Evolutionary conservation across 2,888 invertebrate genomes (phyloP).

Genomic region (Minunthozetes semirufus): DNA sequence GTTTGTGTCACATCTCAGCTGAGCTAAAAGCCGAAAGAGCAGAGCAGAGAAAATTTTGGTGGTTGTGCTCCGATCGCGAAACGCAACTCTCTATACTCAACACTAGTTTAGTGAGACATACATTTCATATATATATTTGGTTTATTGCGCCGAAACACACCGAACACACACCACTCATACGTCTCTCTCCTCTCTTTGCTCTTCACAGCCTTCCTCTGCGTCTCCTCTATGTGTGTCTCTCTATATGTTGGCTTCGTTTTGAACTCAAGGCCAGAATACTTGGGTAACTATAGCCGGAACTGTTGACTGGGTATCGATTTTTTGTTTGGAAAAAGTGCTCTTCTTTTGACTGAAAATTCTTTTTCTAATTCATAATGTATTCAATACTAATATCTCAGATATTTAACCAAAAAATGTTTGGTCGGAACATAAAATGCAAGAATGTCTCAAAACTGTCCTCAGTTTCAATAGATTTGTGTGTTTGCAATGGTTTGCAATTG

Average conservation of each 20-base stretch:
- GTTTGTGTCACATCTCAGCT: conserved; percentile 27
- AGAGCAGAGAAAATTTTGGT: neutral
- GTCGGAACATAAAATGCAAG: neutral
- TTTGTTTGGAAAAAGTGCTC: neutral
- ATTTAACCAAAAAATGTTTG: neutral
- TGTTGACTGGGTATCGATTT: conserved; percentile 23
- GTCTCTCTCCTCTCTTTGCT: neutral
- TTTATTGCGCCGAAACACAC: conserved; percentile 26
- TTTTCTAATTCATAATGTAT: neutral
- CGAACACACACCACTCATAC: neutral
- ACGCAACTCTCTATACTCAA: neutral
- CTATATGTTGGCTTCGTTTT: neutral
- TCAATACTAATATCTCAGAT: neutral
- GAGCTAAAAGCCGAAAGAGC: neutral
- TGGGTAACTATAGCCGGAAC: conserved; percentile 21
- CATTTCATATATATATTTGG: neutral
- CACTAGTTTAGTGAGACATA: too few relatives aligned
- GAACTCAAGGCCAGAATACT: conserved; percentile 27
- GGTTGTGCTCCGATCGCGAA: neutral
- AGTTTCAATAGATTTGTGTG: neutral
- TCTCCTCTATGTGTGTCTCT: neutral
- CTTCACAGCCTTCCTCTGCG: neutral
- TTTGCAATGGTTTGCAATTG: neutral
- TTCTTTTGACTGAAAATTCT: neutral
- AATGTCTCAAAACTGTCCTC: neutral